phyloP scores from a whole-genome alignment of 2,888 invertebrate species.

The Peribatodes rhomboidaria region DNA sequence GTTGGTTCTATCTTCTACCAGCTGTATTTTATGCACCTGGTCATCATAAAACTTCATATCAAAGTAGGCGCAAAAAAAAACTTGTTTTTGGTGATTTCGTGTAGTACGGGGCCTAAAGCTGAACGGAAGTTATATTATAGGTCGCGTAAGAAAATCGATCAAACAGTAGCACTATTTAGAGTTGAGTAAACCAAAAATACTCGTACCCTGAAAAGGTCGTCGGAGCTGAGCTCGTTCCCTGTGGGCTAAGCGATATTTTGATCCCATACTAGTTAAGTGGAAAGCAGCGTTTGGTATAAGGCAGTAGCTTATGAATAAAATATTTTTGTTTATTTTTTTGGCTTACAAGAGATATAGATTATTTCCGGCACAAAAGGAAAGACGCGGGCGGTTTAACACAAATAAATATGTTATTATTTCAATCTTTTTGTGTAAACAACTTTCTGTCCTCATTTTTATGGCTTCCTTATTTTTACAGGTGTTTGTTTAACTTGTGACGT shows the following conservation, averaged over 20 bases:
- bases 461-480: not conserved
- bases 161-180: too few species aligned
- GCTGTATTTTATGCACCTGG: too few species aligned
- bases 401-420: constrained; percentile 1
- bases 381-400: constrained; percentile 7
- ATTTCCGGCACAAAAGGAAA: constrained; percentile 12
- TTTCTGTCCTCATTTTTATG: not conserved
- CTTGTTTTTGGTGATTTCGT: too few species aligned
- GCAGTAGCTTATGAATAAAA: constrained; percentile 28
- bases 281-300: constrained; percentile 41
- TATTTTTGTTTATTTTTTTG: constrained; percentile 11
- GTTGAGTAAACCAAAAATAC: constrained; percentile 17
- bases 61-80: too few species aligned
- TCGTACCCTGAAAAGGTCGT: constrained; percentile 20
- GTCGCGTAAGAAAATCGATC: too few species aligned
- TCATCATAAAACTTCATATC: too few species aligned
- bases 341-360: constrained; percentile 14
- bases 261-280: constrained; percentile 49
- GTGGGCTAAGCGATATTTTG: constrained; percentile 44
- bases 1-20: too few species aligned
- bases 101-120: too few species aligned
- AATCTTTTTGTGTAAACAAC: not conserved
- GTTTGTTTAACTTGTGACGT: not conserved
- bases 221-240: constrained; percentile 43
- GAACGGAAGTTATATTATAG: too few species aligned